These are phyloP conservation scores for Drusus annulatus DNA, from an alignment of 1,140 invertebrate species.

Conservation along the genomic window DNA sequence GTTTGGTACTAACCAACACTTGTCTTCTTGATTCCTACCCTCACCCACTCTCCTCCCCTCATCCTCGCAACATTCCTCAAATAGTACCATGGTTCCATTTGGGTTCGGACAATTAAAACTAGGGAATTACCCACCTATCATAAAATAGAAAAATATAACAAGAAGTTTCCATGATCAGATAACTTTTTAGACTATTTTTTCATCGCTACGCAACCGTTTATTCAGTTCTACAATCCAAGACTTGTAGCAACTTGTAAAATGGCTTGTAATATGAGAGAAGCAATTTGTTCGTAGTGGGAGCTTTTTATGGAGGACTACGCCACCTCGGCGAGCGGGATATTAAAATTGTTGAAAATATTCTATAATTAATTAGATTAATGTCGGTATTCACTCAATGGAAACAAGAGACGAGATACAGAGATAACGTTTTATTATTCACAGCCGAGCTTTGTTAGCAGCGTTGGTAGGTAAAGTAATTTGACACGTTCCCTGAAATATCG, in stretches of 20 bases:
- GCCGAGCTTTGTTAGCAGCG: background rate
- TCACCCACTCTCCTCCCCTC: no score
- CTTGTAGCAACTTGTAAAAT: slow-evolving; percentile 17
- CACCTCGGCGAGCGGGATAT: background rate
- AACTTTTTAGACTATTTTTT: no score
- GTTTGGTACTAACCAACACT: no score
- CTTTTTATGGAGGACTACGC: slow-evolving; percentile 26
- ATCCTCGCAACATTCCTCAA: no score
- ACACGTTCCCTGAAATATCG: no score
- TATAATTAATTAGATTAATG: slow-evolving; percentile 22
- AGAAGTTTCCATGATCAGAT: no score
- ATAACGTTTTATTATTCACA: background rate
- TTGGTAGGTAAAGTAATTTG: background rate
- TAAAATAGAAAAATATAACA: no score
- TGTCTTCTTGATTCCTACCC: no score
- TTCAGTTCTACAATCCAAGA: background rate
- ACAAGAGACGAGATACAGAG: background rate
- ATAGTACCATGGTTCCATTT: no score
- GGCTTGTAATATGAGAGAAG: slow-evolving; percentile 11
- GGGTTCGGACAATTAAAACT: no score
- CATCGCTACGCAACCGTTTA: no score
- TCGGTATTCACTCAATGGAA: slow-evolving; percentile 15
- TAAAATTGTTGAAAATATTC: slow-evolving; percentile 24
- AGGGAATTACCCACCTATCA: no score
- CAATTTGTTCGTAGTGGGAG: slow-evolving; percentile 7